Evolutionary conservation across 1,140 invertebrate genomes (phyloP), one percentile per base, ranked within the genome.

Genomic region (Cyrtorhinus lividipennis): DNA sequence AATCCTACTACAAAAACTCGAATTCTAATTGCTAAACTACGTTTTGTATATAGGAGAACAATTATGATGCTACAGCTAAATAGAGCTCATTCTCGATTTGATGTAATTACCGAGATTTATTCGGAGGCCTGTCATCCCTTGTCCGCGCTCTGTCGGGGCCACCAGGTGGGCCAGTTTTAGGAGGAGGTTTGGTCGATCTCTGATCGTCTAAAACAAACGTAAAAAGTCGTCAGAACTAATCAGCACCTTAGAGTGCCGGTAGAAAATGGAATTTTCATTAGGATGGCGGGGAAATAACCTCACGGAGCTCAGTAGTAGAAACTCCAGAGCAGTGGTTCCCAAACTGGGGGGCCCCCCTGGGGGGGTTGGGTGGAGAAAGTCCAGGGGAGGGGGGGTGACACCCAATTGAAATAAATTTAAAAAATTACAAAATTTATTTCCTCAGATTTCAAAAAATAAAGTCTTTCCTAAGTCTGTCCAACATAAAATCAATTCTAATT

Each of bases 201-300:
- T 20, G 5, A 5, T 62, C 61, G 2, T 62, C 61, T 62, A 45
- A 23, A 62, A 61, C n/a, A 38, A 27, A 61, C 3, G 2, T 38
- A 2, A 27, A 61, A 26, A 56, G n/a, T n/a, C n/a, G 18, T 18
- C 20, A 5, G 20, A 56, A 56, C 15, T 8, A 44, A 44, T 44
- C n/a, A 44, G 8, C 8, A n/a, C 38, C 8, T 8, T 44, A 10
- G 38, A 44, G 8, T 44, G 38, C 38, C 38, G n/a, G 8, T 44
- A 44, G 8, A 44, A 44, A 44, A 44, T 44, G 38, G 38, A 8
- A n/a, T n/a, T n/a, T 44, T 10, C 38, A 10, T 44, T n/a, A 44
- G 38, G 38, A n/a, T n/a, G n/a, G n/a, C n/a, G n/a, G n/a, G n/a
- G n/a, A n/a, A n/a, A n/a, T n/a, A n/a, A n/a, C n/a, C n/a, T n/a